Base-by-base conservation (phyloP, 2,113 vertebrate genomes). In the Malurus alboscapulatus region DNA sequence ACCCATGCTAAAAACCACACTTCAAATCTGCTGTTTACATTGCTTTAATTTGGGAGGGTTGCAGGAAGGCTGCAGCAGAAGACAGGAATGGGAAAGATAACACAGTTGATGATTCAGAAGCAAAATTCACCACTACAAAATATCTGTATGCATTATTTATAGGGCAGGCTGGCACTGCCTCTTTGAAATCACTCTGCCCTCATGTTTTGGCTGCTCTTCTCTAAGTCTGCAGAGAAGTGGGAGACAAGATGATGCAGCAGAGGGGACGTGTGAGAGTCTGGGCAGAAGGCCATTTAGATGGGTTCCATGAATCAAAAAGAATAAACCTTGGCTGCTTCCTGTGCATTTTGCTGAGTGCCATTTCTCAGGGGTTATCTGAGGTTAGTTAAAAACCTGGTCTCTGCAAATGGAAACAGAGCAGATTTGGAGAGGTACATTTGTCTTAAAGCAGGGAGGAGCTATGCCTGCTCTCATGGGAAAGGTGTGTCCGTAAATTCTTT, bases 81-180 rank as follows among this genome's bases (percentile, higher is more conserved):
- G 81, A 74, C 75, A 77, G 75, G 67, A 85, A 77, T 71, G n/a
- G 59, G 75, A 87, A 80, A 80, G 87, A 68, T 80, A 95, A 75
- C 73, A 68, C 59, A 77, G 54, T 12, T 73, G 85, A 87, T 4
- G 7, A 83, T 80, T 93, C 82, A 93, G 75, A 84, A 88, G 68
- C 12, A 88, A 74, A 95, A 84, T 59, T 87, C 63, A 54, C 42
- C 59, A 51, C 66, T 76, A 91, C 62, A 82, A 73, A 94, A 89
- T 61, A 51, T 66, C 44, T 32, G 34, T 24, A 69, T 92, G 42
- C 55, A 92, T 96, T 96, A 96, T 95, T 94, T 96, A 93, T 91
- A 86, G 75, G 84, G 53, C 72, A 78, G 72, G 40, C 89, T 95
- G 91, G 55, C 78, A 80, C 59, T 71, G 32, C 59, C 63, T 40